A percentile compares a stretch with the other conserved stretches of the same genome.
Evolutionary conservation across 2,797 vertebrate species (phyloP).

Genomic region (Anas bahamensis): DNA sequence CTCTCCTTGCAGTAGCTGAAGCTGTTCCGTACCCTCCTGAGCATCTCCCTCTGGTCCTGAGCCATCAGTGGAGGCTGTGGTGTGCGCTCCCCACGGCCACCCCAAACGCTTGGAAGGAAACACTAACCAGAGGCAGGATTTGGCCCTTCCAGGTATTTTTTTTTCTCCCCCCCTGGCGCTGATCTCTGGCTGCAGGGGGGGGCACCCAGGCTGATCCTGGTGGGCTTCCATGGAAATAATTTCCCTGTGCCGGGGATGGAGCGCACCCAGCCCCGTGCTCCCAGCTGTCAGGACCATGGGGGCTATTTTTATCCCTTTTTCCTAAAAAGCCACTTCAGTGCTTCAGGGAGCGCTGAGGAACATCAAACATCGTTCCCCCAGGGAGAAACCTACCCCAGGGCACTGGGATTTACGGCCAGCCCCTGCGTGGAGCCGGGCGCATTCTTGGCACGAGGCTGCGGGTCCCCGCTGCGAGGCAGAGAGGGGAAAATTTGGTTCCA

Average conservation of each 20-base stretch:
- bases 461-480: background rate
- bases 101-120: background rate
- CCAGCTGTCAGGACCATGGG: fast-evolving
- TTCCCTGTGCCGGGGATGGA: background rate
- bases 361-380: background rate
- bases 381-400: background rate
- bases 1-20: background rate
- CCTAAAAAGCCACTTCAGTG: background rate
- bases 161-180: background rate
- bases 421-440: background rate
- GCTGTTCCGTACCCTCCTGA: background rate
- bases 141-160: background rate
- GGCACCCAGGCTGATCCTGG: background rate
- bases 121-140: background rate
- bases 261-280: background rate
- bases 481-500: background rate
- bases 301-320: background rate
- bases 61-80: background rate
- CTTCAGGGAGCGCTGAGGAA: background rate
- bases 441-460: background rate
- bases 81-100: background rate
- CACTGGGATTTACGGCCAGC: background rate
- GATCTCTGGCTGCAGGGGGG: background rate
- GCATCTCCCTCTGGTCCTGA: background rate
- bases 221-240: background rate